phyloP scores from a whole-genome alignment of 2,797 vertebrate species.

The Spheniscus humboldti region DNA sequence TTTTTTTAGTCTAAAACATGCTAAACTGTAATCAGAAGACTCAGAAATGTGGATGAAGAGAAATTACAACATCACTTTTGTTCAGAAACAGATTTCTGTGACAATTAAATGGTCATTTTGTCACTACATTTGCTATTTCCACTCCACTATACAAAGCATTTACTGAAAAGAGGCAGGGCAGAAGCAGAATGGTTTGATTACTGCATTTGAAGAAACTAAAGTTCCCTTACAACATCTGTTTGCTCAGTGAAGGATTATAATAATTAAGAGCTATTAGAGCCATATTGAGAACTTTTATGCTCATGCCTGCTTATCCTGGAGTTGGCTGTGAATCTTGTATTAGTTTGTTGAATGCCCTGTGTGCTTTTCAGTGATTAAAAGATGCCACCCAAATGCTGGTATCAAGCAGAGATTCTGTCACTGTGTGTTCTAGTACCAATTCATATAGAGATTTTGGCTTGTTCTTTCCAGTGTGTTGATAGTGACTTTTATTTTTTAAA shows the following conservation, averaged over 20 bases:
- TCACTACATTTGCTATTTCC: slow-evolving; percentile 44
- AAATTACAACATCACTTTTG: slow-evolving; percentile 5
- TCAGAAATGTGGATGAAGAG: background rate
- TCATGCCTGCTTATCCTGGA: slow-evolving; percentile 48
- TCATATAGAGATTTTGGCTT: background rate
- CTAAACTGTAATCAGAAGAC: background rate
- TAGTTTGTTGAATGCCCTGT: slow-evolving; percentile 26
- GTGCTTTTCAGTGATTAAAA: slow-evolving; percentile 51
- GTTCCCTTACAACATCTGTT: slow-evolving; percentile 66
- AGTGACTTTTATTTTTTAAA: background rate
- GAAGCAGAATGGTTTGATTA: slow-evolving; percentile 64
- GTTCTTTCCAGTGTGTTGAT: background rate
- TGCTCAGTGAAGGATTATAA: slow-evolving; percentile 69
- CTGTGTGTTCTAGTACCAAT: background rate
- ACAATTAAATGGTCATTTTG: slow-evolving; percentile 54
- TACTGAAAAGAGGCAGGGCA: slow-evolving; percentile 37
- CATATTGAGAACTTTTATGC: slow-evolving; percentile 64
- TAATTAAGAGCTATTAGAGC: slow-evolving; percentile 68
- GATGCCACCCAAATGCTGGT: slow-evolving; percentile 40
- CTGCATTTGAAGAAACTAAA: slow-evolving; percentile 58
- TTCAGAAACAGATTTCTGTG: slow-evolving; percentile 34
- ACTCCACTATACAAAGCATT: slow-evolving; percentile 30
- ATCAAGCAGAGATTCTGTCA: slow-evolving; percentile 8
- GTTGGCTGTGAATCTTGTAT: slow-evolving; percentile 56
- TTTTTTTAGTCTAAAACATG: background rate